Percentiles rank a stretch among this genome's conserved stretches.
Conservation (phyloP, 64 coral and sea anemone species). For the Stichodactyla mertensii region DNA sequence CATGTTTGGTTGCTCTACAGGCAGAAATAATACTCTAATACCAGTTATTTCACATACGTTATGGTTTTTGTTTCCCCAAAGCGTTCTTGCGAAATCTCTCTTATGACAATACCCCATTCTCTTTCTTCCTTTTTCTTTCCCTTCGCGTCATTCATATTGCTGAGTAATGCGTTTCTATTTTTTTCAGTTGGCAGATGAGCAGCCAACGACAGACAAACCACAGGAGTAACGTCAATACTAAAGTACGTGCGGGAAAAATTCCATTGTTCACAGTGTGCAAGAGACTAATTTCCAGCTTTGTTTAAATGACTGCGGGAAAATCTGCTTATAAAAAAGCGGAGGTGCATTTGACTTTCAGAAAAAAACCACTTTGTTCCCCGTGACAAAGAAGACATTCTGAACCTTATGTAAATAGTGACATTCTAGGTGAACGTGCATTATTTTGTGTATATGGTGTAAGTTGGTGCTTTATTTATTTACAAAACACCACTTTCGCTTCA, state of each 20-base stretch:
- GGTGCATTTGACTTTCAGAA: background rate
- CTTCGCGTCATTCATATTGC: background rate
- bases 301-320: background rate
- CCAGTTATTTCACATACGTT: too few relatives aligned
- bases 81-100: too few relatives aligned
- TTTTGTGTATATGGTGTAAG: background rate
- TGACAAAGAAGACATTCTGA: background rate
- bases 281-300: background rate
- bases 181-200: background rate
- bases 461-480: background rate
- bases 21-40: too few relatives aligned
- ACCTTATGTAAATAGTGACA: background rate
- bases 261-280: background rate
- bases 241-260: background rate
- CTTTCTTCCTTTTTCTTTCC: background rate
- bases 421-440: background rate
- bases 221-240: background rate
- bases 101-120: background rate
- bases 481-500: background rate
- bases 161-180: background rate
- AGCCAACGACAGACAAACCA: background rate
- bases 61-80: too few relatives aligned
- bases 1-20: too few relatives aligned
- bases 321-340: background rate
- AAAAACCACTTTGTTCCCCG: background rate